Conservation (phyloP, 2,888 invertebrate species). For the Caenorhabditis zanzibari region DNA sequence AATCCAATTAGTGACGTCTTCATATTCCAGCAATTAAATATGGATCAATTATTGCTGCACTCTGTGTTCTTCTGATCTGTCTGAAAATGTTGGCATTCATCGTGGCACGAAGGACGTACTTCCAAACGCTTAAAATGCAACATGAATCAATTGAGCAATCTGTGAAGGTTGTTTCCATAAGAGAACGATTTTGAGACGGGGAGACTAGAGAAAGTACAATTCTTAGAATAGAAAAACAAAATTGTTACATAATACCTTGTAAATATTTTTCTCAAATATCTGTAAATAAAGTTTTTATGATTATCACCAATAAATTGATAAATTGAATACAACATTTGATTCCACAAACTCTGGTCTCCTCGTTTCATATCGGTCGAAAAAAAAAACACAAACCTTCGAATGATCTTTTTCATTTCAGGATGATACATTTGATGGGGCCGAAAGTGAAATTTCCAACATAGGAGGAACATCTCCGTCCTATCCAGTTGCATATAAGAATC, state of each 20-base stretch:
- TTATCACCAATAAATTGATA: not conserved
- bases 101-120: slow-evolving; percentile 61
- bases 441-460: slow-evolving; percentile 65
- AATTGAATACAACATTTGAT: not conserved
- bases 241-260: not conserved
- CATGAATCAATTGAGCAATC: slow-evolving; percentile 43
- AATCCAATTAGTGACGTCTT: not conserved
- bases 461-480: slow-evolving; percentile 60
- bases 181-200: slow-evolving; percentile 42
- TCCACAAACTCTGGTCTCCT: slow-evolving; percentile 2
- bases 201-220: slow-evolving; percentile 9
- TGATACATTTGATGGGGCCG: slow-evolving; percentile 46
- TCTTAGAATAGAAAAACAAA: not conserved
- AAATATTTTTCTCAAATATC: not conserved
- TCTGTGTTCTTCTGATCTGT: slow-evolving; percentile 66
- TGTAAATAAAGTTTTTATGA: not conserved
- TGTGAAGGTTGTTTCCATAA: slow-evolving; percentile 52
- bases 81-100: slow-evolving; percentile 67
- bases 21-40: slow-evolving; percentile 70
- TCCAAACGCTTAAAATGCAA: slow-evolving; percentile 64
- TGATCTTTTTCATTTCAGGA: slow-evolving; percentile 40
- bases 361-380: slow-evolving; percentile 5
- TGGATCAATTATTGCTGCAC: slow-evolving; percentile 65
- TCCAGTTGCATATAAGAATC: slow-evolving; percentile 59
- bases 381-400: not conserved